Evolutionary conservation across 64 coral and sea anemone species (phyloP).

Genomic region (Stichodactyla mertensii): DNA sequence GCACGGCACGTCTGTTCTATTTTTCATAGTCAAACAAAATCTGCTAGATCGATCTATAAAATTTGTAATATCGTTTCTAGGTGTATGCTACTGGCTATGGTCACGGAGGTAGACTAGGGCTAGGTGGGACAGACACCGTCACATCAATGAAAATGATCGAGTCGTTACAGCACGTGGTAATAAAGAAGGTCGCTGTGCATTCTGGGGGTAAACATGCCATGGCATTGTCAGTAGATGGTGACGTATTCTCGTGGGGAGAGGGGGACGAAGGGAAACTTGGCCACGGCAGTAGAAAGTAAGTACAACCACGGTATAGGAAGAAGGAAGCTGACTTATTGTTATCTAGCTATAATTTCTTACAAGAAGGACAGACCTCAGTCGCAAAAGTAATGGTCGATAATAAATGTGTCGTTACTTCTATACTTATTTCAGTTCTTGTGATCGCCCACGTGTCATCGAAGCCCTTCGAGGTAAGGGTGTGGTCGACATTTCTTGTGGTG

Average conservation of each 20-base stretch:
- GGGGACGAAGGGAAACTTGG: conserved; percentile 92
- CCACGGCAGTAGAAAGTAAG: conserved; percentile 78
- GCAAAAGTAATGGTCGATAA: background rate
- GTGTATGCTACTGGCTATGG: conserved; percentile 94
- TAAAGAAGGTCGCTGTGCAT: conserved; percentile 92
- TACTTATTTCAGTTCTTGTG: conserved; percentile 57
- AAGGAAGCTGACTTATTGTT: too few relatives aligned
- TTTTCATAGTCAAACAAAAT: too few relatives aligned
- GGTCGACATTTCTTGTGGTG: conserved; percentile 77
- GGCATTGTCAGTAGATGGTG: conserved; percentile 75
- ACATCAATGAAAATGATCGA: conserved; percentile 76
- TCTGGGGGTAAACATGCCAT: conserved; percentile 90
- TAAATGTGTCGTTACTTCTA: background rate
- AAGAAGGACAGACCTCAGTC: too few relatives aligned
- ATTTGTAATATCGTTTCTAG: conserved; percentile 1
- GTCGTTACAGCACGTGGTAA: conserved; percentile 85
- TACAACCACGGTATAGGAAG: background rate
- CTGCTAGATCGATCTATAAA: background rate
- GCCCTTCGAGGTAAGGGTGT: conserved; percentile 77
- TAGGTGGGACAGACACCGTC: conserved; percentile 92
- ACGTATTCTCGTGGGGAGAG: conserved; percentile 88
- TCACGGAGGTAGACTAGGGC: conserved; percentile 85
- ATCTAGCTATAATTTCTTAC: too few relatives aligned
- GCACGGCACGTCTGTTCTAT: too few relatives aligned
- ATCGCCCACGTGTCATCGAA: conserved; percentile 82